A percentile compares a stretch with the other conserved stretches of the same genome.
Conservation (phyloP, 53 echinoderm and acorn worm genomes). For the Mesocentrotus franciscanus region DNA sequence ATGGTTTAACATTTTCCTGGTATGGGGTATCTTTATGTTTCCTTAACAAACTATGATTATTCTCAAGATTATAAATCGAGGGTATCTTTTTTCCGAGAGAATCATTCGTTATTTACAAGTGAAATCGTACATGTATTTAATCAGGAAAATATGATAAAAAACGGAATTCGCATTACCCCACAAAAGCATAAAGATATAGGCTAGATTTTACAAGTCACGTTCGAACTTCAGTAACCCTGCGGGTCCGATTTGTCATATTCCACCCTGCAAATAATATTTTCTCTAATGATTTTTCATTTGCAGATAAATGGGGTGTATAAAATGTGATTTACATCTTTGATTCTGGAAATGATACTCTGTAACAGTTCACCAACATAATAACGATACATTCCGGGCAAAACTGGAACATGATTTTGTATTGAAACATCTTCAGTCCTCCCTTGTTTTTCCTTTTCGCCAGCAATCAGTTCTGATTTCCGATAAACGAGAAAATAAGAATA, state of each 20-base stretch:
- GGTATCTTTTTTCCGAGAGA: background rate
- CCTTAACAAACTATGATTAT: too few species aligned
- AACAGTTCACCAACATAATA: slow-evolving; percentile 27
- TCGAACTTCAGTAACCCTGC: slow-evolving; percentile 41
- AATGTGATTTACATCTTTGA: background rate
- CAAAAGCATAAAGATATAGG: background rate
- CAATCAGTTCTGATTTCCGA: slow-evolving; percentile 45
- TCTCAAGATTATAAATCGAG: too few species aligned
- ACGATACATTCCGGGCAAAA: slow-evolving; percentile 39
- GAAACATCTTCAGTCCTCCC: background rate
- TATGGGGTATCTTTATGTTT: too few species aligned
- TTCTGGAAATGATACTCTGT: background rate
- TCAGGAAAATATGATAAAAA: background rate
- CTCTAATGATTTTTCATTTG: background rate
- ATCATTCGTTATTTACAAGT: background rate
- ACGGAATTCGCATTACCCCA: background rate
- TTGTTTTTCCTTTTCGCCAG: background rate
- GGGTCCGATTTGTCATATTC: slow-evolving; percentile 1
- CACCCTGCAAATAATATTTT: background rate
- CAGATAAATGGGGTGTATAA: background rate
- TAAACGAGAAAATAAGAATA: slow-evolving; percentile 45
- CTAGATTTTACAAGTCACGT: slow-evolving; percentile 6
- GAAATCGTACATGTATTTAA: background rate
- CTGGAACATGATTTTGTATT: slow-evolving; percentile 28
- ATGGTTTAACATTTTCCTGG: background rate